A percentile compares a stretch with the other conserved stretches of the same genome.
Conservation (phyloP, 2,888 invertebrate genomes). For the Agriopis marginaria region DNA sequence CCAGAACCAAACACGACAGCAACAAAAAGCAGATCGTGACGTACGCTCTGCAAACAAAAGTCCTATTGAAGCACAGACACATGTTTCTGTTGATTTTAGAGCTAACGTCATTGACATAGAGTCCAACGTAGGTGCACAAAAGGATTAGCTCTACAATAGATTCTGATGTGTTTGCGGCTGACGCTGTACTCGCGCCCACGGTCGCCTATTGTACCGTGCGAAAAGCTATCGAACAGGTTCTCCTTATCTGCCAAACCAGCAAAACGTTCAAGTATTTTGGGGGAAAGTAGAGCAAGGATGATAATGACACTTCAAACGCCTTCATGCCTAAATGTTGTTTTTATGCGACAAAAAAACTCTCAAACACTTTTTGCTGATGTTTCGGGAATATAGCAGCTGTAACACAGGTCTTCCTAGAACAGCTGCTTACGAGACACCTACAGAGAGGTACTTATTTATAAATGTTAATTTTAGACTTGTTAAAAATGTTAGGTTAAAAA, state of each 20-base stretch:
- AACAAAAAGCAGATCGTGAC: conserved; percentile 46
- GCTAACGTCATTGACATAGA: conserved; percentile 38
- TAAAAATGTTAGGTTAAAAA: too few relatives aligned
- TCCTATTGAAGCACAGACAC: conserved; percentile 20
- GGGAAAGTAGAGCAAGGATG: conserved; percentile 28
- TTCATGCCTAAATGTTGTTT: neutral
- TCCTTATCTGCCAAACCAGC: conserved; percentile 7
- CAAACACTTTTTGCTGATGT: neutral
- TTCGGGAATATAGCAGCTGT: too few relatives aligned
- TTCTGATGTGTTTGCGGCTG: conserved; percentile 20
- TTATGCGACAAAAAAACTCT: neutral
- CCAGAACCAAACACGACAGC: conserved; percentile 47
- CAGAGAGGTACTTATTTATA: too few relatives aligned
- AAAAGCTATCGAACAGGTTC: conserved; percentile 23
- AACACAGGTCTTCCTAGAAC: too few relatives aligned
- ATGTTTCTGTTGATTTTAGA: conserved; percentile 37
- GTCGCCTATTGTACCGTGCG: conserved; percentile 13
- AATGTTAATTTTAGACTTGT: too few relatives aligned
- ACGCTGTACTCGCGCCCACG: conserved; percentile 20
- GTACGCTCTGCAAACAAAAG: conserved; percentile 46
- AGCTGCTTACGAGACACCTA: too few relatives aligned
- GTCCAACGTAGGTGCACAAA: conserved; percentile 23
- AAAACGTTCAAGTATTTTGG: conserved; percentile 5
- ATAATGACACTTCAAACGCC: conserved; percentile 11
- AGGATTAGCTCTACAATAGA: conserved; percentile 15